Evolutionary conservation across 2,888 invertebrate species (phyloP).

Genomic region (Troglohyphantes excavatus): DNA sequence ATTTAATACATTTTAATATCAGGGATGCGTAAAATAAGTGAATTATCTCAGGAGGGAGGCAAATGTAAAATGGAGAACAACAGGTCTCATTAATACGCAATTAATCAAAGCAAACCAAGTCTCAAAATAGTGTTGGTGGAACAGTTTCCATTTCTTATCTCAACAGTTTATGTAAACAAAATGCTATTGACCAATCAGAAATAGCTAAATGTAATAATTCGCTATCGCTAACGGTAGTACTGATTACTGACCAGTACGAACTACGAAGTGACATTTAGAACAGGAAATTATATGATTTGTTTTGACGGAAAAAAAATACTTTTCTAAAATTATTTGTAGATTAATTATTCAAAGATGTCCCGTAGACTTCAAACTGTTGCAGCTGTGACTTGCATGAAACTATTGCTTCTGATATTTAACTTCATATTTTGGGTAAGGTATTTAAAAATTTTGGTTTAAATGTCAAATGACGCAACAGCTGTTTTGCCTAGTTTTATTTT

Average conservation of each 20-base stretch:
- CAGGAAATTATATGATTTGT: not conserved
- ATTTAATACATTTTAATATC: too few relatives aligned
- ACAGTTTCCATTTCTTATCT: too few relatives aligned
- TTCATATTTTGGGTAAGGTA: constrained; percentile 89
- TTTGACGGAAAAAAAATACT: constrained; percentile 6
- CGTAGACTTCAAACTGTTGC: constrained; percentile 89
- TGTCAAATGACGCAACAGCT: constrained; percentile 19
- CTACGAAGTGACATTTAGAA: not conserved
- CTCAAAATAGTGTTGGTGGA: too few relatives aligned
- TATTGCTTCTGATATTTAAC: constrained; percentile 90
- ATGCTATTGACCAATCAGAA: constrained; percentile 32
- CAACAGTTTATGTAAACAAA: too few relatives aligned
- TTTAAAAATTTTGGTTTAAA: constrained; percentile 81
- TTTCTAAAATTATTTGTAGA: constrained; percentile 1
- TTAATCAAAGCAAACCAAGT: too few relatives aligned
- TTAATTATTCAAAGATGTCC: constrained; percentile 52
- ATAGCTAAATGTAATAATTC: not conserved
- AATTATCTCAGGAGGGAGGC: too few relatives aligned
- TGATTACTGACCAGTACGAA: constrained; percentile 30
- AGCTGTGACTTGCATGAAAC: constrained; percentile 90
- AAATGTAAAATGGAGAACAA: too few relatives aligned
- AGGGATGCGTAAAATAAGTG: too few relatives aligned
- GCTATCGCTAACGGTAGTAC: constrained; percentile 25
- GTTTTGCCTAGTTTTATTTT: constrained; percentile 34
- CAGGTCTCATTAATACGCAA: too few relatives aligned